Evolutionary conservation across 2,113 vertebrate genomes (phyloP), one percentile per base, ranked within the genome.

Genomic region (Tyrannus savana): DNA sequence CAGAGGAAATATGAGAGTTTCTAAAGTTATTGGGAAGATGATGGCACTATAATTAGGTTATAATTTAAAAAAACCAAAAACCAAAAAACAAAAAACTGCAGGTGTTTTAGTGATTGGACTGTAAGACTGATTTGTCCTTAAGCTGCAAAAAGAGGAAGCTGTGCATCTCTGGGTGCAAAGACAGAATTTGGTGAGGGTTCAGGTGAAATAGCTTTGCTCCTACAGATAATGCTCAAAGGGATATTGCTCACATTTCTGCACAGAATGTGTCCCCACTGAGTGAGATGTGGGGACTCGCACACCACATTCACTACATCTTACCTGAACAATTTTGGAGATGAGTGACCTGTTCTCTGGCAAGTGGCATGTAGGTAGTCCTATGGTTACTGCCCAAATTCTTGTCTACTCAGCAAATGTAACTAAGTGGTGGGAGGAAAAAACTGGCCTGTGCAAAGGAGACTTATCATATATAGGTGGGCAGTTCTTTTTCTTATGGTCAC

Each of bases 351-450:
- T 89, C 10, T 50, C 19, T 74, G 56, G 14, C 35, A 42, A 6
- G 5, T 30, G 14, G 7, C 2, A 0, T 46, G 16, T 41, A 35
- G 63, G 4, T 28, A 68, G 35, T 18, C 28, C 62, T 49, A 0
- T 44, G 18, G 47, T 53, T 52, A 63, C 42, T 78, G 30, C 25
- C 33, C 55, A 93, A 86, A 80, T n/a, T 8, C 52, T 78, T 59
- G 15, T 50, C 16, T 74, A 66, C 22, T 82, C 55, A 74, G 12
- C 5, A 56, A 10, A 82, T 25, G 3, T 64, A 55, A 9, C 9
- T 19, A 79, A 80, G 14, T 42, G 19, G 4, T 50, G 33, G 30
- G 8, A 63, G 12, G 23, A 47, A 58, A 88, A 64, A 55, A 39
- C 25, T 35, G 42, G 21, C 3, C 35, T 60, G 31, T 9, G 46